Conservation (phyloP, 2,113 vertebrate species). For the Tamias sibiricus region DNA sequence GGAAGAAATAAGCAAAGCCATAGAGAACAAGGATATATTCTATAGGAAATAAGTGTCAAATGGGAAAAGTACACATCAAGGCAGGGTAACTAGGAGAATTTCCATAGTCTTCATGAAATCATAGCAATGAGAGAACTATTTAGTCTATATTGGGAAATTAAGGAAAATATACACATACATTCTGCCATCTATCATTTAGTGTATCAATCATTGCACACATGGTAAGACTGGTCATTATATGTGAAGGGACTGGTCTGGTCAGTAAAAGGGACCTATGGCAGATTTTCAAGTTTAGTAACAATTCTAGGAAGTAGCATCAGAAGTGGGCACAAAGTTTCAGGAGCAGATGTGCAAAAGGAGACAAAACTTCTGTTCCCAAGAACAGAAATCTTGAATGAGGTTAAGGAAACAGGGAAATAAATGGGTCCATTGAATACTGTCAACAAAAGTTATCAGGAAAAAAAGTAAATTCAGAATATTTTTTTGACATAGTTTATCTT, state of each 20-base stretch:
- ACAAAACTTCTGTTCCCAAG: not conserved
- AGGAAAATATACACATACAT: not conserved
- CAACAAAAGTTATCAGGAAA: not conserved
- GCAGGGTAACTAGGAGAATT: not conserved
- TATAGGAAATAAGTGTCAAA: not conserved
- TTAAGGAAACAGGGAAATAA: not conserved
- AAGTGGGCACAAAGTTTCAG: not conserved
- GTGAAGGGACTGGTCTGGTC: not conserved
- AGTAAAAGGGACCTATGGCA: not conserved
- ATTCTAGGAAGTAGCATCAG: not conserved
- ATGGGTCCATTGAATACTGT: not conserved
- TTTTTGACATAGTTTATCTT: not conserved
- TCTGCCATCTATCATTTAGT: not conserved
- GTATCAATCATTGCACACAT: not conserved
- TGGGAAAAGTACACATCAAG: not conserved
- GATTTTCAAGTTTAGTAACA: not conserved
- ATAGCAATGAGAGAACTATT: not conserved
- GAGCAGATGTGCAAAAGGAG: not conserved
- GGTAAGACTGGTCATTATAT: no score
- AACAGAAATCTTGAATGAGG: not conserved
- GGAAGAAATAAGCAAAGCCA: not conserved
- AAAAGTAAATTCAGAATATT: slow-evolving; percentile 22
- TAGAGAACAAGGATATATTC: slow-evolving; percentile 34
- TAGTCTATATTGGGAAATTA: not conserved
- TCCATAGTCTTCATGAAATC: not conserved